Evolutionary conservation across 2,888 invertebrate species (phyloP), one percentile per base, ranked within the genome.

Genomic region (Colletes collaris): DNA sequence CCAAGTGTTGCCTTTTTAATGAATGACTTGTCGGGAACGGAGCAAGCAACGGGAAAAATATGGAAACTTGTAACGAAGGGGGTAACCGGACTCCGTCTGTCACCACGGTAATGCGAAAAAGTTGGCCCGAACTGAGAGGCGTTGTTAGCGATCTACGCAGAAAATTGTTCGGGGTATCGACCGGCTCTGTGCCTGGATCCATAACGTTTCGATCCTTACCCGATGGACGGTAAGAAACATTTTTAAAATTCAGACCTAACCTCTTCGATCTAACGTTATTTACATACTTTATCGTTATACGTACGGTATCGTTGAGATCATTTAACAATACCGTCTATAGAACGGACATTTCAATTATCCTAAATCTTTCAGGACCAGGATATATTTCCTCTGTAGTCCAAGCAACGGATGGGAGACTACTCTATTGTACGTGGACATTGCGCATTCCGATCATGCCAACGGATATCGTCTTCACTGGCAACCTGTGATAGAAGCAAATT

Each of bases 361-460:
- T 7, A 7, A 10, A 6, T 19, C 27, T 77, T 78, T 58, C 64
- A 95, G 97, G 86, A 97, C 95, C 11, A 95, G 98, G 89, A 96
- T 98, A 89, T 99, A 98, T 93, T 99, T 98, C 92, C 94, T 99
- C 79, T 96, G 97, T 86, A 97, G 97, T 35, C 97, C 97, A 0
- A 96, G 96, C 66, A 97, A 97, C 89, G 97, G 97, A 16, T 97
- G 98, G 95, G 98, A 98, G 93, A 97, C 97, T 3, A 98, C 98
- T 0, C 93, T 98, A 11, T 93, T 98, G 0, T 98, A 96, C 90
- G 96, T 97, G 0, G 98, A 98, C 92, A 95, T 98, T n/a, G 95
- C 95, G 62, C 94, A 94, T 74, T 94, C 94, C n/a, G 93, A 94
- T 81, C 94, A 95, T 81, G 93, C 95, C 8, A 95, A 93, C 83